Conservation (phyloP, 2,797 vertebrate species). For the Holocentrus rufus region DNA sequence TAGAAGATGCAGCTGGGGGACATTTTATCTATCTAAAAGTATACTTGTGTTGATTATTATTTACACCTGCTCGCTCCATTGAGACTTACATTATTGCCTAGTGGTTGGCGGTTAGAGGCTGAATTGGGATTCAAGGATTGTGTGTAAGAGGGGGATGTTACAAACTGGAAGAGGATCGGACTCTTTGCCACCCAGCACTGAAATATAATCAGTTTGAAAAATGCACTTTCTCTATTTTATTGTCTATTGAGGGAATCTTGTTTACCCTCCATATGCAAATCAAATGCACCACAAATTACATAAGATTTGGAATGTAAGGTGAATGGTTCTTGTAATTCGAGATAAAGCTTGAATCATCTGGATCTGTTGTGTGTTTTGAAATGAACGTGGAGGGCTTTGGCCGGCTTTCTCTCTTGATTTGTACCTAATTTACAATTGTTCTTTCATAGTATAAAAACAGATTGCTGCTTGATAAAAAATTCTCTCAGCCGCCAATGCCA, state of each 20-base stretch:
- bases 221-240: not conserved
- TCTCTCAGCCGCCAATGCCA: not conserved
- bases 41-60: not conserved
- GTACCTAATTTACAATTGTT: constrained; percentile 19
- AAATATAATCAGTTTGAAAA: constrained; percentile 12
- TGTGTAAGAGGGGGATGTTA: constrained; percentile 49
- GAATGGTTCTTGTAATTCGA: constrained; percentile 32
- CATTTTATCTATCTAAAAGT: not conserved
- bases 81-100: not conserved
- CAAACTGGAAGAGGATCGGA: constrained; percentile 66
- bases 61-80: not conserved
- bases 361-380: not conserved
- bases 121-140: constrained; percentile 65
- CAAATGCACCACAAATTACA: constrained; percentile 33
- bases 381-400: not conserved
- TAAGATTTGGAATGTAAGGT: constrained; percentile 3
- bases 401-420: not conserved
- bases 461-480: not conserved
- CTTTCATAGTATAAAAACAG: constrained; percentile 14
- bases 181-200: constrained; percentile 39
- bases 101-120: constrained; percentile 43
- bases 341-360: constrained; percentile 45
- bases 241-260: constrained; percentile 15
- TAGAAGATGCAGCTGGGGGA: not conserved
- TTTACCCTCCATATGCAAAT: constrained; percentile 25